phyloP scores from a whole-genome alignment of 2,113 vertebrate species.

The Opisthocomus hoazin region DNA sequence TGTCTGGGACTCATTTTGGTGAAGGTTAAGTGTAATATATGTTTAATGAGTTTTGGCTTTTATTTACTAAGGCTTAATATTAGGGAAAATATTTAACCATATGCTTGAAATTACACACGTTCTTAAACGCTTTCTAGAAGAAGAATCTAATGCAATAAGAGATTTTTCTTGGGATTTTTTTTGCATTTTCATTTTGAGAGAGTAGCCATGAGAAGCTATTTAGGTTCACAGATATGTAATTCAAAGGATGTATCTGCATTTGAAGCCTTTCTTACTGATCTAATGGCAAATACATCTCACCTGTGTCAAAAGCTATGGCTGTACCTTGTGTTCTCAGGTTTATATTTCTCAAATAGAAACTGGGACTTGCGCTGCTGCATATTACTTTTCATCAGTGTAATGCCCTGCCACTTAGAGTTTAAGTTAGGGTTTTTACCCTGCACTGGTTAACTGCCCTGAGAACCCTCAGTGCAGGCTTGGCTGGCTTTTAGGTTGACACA shows the following conservation, averaged over 20 bases:
- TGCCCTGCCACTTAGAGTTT: neutral
- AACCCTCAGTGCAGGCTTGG: neutral
- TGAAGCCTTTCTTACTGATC: neutral
- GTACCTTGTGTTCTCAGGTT: neutral
- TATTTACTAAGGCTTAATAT: conserved; percentile 14
- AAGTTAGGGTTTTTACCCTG: neutral
- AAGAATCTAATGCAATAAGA: neutral
- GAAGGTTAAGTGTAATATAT: conserved; percentile 27
- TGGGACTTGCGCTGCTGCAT: neutral
- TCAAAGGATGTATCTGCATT: neutral
- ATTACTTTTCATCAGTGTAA: neutral
- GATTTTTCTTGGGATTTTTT: neutral
- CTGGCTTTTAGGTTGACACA: neutral
- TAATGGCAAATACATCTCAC: neutral
- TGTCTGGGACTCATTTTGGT: conserved; percentile 17
- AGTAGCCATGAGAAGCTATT: neutral
- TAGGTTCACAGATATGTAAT: neutral
- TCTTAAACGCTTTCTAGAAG: neutral
- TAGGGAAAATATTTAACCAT: conserved; percentile 29
- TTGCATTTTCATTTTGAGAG: neutral
- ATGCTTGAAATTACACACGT: conserved; percentile 9
- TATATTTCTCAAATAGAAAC: neutral
- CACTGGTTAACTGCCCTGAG: neutral
- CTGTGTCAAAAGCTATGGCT: neutral
- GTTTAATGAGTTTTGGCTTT: conserved; percentile 51